Evolutionary conservation across 2,113 vertebrate genomes (phyloP).

Genomic region (Cyphotilapia sp.): DNA sequence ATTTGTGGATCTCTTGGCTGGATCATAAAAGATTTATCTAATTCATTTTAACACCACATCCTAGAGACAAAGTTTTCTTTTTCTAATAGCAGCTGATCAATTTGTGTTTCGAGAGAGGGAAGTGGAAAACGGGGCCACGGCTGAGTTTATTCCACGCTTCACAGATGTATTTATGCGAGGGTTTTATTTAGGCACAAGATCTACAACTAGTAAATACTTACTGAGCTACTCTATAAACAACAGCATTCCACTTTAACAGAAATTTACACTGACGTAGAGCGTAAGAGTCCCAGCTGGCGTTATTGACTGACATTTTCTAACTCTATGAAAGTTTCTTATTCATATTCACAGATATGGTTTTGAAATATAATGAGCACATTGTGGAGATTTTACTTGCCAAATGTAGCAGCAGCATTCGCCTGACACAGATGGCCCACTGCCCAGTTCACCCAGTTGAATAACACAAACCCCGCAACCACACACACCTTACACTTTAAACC

Average conservation of each 20-base stretch:
- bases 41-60: not conserved
- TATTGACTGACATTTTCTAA: conserved; percentile 42
- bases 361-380: conserved; percentile 46
- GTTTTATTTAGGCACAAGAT: conserved; percentile 49
- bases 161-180: conserved; percentile 43
- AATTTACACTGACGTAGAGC: conserved; percentile 29
- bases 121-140: not conserved
- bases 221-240: conserved; percentile 52
- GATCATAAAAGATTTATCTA: not conserved
- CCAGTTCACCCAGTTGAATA: not conserved
- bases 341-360: conserved; percentile 32
- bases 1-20: not conserved
- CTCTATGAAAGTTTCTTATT: conserved; percentile 29
- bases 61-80: not conserved
- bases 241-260: conserved; percentile 43
- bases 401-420: not conserved
- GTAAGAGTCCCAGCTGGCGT: conserved; percentile 27
- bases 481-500: not conserved
- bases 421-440: conserved; percentile 37
- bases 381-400: conserved; percentile 3
- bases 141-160: conserved; percentile 8
- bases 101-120: not conserved
- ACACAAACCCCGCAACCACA: not conserved
- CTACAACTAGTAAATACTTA: conserved; percentile 57
- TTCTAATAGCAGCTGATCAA: not conserved